A percentile compares a stretch with the other conserved stretches of the same genome.
These are phyloP conservation scores for Clarias fuscus DNA, from an alignment of 2,797 vertebrate species.

Conservation along the genomic window DNA sequence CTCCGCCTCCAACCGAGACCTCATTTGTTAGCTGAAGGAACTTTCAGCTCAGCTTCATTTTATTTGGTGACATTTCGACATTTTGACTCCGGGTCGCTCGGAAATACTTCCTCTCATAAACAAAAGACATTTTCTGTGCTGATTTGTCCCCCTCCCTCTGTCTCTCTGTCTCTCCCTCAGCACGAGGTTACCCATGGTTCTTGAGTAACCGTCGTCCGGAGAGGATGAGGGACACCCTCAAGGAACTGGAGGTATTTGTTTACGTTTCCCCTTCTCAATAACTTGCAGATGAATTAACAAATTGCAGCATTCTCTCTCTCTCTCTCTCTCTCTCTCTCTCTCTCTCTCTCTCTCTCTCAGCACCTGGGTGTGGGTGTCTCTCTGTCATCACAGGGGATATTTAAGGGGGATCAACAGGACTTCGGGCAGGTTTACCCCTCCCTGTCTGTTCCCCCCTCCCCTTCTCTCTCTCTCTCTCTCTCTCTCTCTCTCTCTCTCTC, in stretches of 20 bases:
- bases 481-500: not conserved
- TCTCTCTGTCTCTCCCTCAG: slow-evolving; percentile 64
- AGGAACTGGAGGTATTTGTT: slow-evolving; percentile 91
- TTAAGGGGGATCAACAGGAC: slow-evolving; percentile 81
- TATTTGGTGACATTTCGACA: slow-evolving; percentile 50
- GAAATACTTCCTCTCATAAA: slow-evolving; percentile 26
- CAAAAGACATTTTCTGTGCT: slow-evolving; percentile 36
- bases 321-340: slow-evolving; percentile 57
- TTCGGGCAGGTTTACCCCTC: slow-evolving; percentile 66
- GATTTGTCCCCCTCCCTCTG: slow-evolving; percentile 20
- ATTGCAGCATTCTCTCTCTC: slow-evolving; percentile 72
- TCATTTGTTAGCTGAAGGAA: slow-evolving; percentile 10
- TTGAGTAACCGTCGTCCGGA: slow-evolving; percentile 87
- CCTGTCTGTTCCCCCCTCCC: not conserved
- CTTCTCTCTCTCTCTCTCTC: not conserved
- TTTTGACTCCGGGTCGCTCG: slow-evolving; percentile 37
- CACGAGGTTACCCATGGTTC: slow-evolving; percentile 88
- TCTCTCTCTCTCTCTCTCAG: slow-evolving; percentile 73
- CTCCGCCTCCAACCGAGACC: not conserved
- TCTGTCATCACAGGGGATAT: slow-evolving; percentile 92
- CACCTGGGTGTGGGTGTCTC: slow-evolving; percentile 78
- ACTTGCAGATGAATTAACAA: slow-evolving; percentile 82
- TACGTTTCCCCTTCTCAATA: slow-evolving; percentile 78
- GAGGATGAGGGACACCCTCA: slow-evolving; percentile 88
- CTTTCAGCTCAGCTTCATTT: slow-evolving; percentile 55